Base-by-base conservation (phyloP, 2,113 vertebrate genomes). In the Herpetotheres cachinnans region DNA sequence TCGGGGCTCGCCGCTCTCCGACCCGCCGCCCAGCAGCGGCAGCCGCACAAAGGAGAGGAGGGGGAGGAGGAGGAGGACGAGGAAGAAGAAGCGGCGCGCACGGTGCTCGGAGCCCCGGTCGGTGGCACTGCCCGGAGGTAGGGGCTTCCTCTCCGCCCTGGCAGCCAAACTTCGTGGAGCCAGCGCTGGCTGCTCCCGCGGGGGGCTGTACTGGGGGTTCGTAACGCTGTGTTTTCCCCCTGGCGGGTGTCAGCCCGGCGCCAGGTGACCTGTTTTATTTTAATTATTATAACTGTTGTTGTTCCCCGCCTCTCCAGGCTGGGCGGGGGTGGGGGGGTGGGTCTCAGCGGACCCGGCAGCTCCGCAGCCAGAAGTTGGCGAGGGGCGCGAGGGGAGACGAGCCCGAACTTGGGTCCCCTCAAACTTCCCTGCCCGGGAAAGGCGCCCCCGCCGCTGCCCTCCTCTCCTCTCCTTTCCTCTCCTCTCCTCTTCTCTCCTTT, bases 81-180 rank as follows among this genome's bases (percentile, higher is more conserved):
- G 52, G 4, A 3, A 15, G 58, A 4, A 18, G 77, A 12, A 12
- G 55, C 7, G 76, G 62, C 2, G 70, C 72, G 2, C 47, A 5
- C 61, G 34, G 78, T 16, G 94, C 90, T 8, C 38, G 40, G 13
- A 77, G 54, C 88, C 13, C 32, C 38, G 71, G n/a, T 67, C 66
- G 32, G 67, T 63, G 19, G 70, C 74, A 2, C 47, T 79, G 80
- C 80, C 47, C n/a, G 83, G 93, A 96, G 97, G 97, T 97, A 95
- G 65, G 97, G 16, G 80, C 63, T 11, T 8, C 50, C 4, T 24
- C 74, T n/a, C 16, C 44, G 19, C 84, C 29, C 36, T 13, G 72
- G 54, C 49, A 13, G 42, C 66, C 32, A 47, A 96, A 97, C 85
- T 97, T 96, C 16, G 65, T 6, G 47, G 46, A 27, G 82, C 6